These are phyloP conservation scores for human (Homo sapiens) DNA, from an alignment of 2,113 vertebrate genomes.

Conservation along the genomic window DNA sequence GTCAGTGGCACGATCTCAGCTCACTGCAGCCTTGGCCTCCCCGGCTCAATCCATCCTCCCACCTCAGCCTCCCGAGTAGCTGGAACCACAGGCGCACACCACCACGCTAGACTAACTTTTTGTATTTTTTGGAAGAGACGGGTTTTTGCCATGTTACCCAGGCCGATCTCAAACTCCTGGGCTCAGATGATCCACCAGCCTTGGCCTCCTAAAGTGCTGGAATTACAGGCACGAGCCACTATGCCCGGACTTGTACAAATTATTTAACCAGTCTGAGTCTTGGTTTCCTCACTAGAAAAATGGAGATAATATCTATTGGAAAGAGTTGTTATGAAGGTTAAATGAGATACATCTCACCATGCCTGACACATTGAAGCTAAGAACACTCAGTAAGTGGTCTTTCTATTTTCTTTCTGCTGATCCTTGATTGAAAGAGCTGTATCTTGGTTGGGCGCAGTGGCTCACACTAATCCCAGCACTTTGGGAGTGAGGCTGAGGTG, in stretches of 20 bases:
- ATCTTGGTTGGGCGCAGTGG: not conserved
- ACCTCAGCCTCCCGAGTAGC: not conserved
- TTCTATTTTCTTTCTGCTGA: not conserved
- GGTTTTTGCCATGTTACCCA: too few relatives aligned
- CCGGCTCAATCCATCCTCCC: not conserved
- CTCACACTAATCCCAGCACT: too few relatives aligned
- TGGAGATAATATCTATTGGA: not conserved
- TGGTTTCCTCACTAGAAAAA: not conserved
- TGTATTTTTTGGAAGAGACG: too few relatives aligned
- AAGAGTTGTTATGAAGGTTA: not conserved
- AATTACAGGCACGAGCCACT: not conserved
- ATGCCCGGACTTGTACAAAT: not conserved
- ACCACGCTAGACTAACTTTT: too few relatives aligned
- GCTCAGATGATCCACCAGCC: too few relatives aligned
- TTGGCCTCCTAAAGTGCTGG: too few relatives aligned
- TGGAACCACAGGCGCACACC: not conserved
- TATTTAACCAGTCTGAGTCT: not conserved
- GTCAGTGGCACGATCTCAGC: not conserved
- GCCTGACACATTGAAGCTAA: not conserved
- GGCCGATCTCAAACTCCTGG: too few relatives aligned
- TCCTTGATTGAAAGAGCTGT: not conserved
- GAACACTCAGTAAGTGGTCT: not conserved
- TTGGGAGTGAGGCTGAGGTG: too few relatives aligned
- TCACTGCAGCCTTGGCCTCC: not conserved
- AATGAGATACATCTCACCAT: not conserved